Conservation (phyloP, 2,888 invertebrate species). For the Drosophila sordidula region DNA sequence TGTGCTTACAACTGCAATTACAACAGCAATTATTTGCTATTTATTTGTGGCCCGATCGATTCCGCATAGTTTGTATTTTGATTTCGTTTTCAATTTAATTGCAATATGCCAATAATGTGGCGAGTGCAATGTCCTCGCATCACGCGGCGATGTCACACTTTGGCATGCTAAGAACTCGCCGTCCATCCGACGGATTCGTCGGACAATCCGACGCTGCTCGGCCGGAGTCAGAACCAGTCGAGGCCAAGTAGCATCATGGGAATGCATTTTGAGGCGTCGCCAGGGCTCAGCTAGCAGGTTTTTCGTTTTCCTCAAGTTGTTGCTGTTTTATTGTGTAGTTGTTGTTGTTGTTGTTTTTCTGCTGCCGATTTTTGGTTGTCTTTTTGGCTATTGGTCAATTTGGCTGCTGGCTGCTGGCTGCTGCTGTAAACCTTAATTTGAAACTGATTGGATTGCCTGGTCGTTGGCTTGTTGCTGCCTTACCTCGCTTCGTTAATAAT, state of each 20-base stretch:
- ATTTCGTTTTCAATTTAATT: slow-evolving; percentile 75
- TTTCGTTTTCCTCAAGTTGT: slow-evolving; percentile 53
- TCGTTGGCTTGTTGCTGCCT: slow-evolving; percentile 48
- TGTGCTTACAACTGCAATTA: slow-evolving; percentile 73
- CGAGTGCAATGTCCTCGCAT: slow-evolving; percentile 71
- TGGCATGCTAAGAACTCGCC: slow-evolving; percentile 72
- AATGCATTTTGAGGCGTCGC: slow-evolving; percentile 67
- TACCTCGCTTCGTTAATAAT: slow-evolving; percentile 44
- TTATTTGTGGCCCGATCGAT: slow-evolving; percentile 70
- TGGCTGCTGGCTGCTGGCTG: slow-evolving; percentile 51
- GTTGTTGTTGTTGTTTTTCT: slow-evolving; percentile 3
- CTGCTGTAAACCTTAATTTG: slow-evolving; percentile 76
- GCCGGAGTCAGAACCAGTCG: slow-evolving; percentile 33
- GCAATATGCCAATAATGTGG: slow-evolving; percentile 23
- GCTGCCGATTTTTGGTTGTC: slow-evolving; percentile 43
- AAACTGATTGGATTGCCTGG: slow-evolving; percentile 75
- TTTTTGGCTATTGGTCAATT: slow-evolving; percentile 71
- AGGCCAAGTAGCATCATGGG: slow-evolving; percentile 46
- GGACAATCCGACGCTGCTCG: slow-evolving; percentile 30
- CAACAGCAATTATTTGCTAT: slow-evolving; percentile 1
- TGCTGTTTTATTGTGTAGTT: slow-evolving; percentile 14
- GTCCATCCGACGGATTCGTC: slow-evolving; percentile 11
- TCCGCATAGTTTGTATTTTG: slow-evolving; percentile 83
- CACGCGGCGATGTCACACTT: slow-evolving; percentile 72
- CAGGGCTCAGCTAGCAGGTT: slow-evolving; percentile 65